Evolutionary conservation across 2,888 invertebrate genomes (phyloP), one percentile per base, ranked within the genome.

Genomic region (Brachyopa scutellaris): DNA sequence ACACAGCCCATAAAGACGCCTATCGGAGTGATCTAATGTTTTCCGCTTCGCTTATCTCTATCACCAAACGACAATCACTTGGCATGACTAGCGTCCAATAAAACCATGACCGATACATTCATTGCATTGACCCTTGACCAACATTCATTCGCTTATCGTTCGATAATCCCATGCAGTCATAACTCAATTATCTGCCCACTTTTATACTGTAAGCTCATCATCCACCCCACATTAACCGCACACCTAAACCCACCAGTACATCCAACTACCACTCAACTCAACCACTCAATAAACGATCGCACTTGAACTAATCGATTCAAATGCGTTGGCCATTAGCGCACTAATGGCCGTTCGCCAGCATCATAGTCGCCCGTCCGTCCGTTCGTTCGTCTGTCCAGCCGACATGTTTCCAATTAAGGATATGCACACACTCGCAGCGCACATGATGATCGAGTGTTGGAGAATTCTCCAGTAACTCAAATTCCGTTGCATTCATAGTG

Each of bases 221-320:
- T 57, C 17, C 49, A 23, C 38, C 72, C 49, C 59, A 67, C 33
- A 59, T 51, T 21, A 53, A 21, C 21, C 40, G 17, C n/a, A n/a
- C 66, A 66, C 53, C 66, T 5, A 45, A 42, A 26, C 4, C 26
- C 45, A 31, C 17, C 38, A 45, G 55, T n/a, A 40, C 36, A 13
- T 8, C 13, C 26, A 45, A 69, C 59, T 23, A 38, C 82, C 53
- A 77, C 66, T 69, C 62, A 74, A 74, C 69, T 36, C 69, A 80
- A 74, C 69, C 23, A 38, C 70, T 76, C 77, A 82, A 82, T 77
- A 76, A 77, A 70, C 76, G 80, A 38, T 70, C 61, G 77, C 70
- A 66, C 77, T 82, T 72, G 82, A 77, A 72, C 70, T 72, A 82
- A 76, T 82, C 82, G 77, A 82, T 82, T 82, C 82, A 82, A 82